phyloP scores from a whole-genome alignment of 2,113 vertebrate genomes.

The Paralichthys olivaceus region DNA sequence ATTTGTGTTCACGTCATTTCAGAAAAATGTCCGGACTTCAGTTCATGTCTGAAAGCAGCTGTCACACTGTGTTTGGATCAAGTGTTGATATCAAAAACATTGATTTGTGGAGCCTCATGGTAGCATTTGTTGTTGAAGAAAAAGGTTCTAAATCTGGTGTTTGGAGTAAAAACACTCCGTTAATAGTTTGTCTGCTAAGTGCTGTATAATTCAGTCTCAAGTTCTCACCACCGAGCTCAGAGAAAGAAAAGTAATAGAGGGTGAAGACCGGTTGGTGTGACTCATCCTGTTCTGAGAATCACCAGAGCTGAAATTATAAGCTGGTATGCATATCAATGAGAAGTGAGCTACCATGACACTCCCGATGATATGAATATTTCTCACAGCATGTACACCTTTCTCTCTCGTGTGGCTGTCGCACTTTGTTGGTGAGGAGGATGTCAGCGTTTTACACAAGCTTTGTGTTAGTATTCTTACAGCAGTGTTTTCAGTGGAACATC shows the following conservation, averaged over 20 bases:
- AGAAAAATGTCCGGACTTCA: no score
- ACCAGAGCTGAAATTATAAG: slow-evolving; percentile 64
- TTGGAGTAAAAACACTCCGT: background rate
- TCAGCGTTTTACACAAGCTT: slow-evolving; percentile 10
- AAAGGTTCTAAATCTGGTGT: background rate
- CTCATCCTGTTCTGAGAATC: slow-evolving; percentile 69
- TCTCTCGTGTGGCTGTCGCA: slow-evolving; percentile 35
- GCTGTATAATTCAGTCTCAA: slow-evolving; percentile 38
- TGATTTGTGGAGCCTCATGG: background rate
- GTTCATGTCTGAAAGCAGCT: no score
- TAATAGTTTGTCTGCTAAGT: slow-evolving; percentile 32
- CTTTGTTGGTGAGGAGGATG: slow-evolving; percentile 6
- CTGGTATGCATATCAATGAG: slow-evolving; percentile 72
- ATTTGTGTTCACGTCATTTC: no score
- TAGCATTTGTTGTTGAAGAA: background rate
- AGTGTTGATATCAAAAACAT: background rate
- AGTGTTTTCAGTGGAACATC: slow-evolving; percentile 27
- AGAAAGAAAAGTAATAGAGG: slow-evolving; percentile 31
- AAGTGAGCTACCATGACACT: slow-evolving; percentile 66
- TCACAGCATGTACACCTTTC: slow-evolving; percentile 42
- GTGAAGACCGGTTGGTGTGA: slow-evolving; percentile 62
- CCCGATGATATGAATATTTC: slow-evolving; percentile 46
- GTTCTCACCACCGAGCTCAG: slow-evolving; percentile 20
- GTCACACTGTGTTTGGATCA: background rate
- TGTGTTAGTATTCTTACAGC: slow-evolving; percentile 13